phyloP scores from a whole-genome alignment of 1,140 invertebrate species.

The Globodera ellingtonae region DNA sequence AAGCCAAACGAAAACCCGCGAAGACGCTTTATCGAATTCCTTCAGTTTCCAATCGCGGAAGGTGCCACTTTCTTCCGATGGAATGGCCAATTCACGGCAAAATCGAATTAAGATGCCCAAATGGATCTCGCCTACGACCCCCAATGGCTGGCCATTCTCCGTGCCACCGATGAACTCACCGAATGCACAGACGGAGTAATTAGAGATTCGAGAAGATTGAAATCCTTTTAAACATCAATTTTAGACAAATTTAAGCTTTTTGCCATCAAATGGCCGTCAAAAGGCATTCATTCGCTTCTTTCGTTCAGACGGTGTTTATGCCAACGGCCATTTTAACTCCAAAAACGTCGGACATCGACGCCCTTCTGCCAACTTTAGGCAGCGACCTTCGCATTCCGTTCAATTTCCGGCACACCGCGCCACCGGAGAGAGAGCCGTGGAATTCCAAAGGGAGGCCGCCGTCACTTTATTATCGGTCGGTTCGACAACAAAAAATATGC shows the following conservation, averaged over 20 bases:
- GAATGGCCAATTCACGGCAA: not conserved
- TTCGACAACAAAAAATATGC: no score
- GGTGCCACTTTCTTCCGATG: slow-evolving; percentile 6
- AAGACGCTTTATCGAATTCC: slow-evolving; percentile 75
- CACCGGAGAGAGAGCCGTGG: slow-evolving; percentile 69
- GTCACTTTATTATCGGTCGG: slow-evolving; percentile 5
- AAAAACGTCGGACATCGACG: slow-evolving; percentile 75
- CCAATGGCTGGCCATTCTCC: slow-evolving; percentile 47
- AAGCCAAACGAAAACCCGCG: slow-evolving; percentile 74
- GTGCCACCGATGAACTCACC: slow-evolving; percentile 52
- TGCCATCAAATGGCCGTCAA: not conserved
- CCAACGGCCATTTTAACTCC: slow-evolving; percentile 75
- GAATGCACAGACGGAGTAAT: slow-evolving; percentile 32
- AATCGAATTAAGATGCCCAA: slow-evolving; percentile 29
- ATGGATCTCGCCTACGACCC: slow-evolving; percentile 48
- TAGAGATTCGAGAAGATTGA: not conserved
- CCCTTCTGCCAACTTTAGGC: slow-evolving; percentile 73
- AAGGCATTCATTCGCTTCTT: no score
- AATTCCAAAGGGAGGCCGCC: slow-evolving; percentile 18
- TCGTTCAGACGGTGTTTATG: not conserved
- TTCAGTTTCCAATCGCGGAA: slow-evolving; percentile 37
- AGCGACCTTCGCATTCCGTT: slow-evolving; percentile 72
- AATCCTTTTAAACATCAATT: no score
- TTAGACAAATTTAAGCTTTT: not conserved
- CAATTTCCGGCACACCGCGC: slow-evolving; percentile 78